Base-by-base conservation (phyloP, 2,113 vertebrate species). In the Aleadryas rufinucha region DNA sequence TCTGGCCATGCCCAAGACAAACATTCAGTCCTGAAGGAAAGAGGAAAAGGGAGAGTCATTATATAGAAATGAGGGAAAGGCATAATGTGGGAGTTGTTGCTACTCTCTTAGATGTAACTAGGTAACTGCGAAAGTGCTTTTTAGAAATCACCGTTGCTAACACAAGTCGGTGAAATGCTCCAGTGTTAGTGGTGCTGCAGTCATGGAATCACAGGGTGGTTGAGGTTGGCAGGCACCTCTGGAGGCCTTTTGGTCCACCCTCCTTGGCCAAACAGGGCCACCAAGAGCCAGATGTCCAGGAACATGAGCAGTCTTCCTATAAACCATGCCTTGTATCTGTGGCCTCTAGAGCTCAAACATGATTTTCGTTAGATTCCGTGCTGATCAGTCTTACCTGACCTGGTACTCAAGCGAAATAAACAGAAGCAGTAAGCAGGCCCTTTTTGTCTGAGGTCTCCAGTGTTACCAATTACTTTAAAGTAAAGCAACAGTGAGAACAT, bases 401-500 rank as follows among this genome's bases (percentile, higher is more conserved):
- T 61, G 53, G 33, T 59, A 44, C 70, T 87, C 45, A 27, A 65
- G 66, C 33, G 54, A 86, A 96, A 79, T 26, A 68, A 90, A 75
- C 66, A 95, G 87, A 72, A 93, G 87, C 63, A 52, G 30, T 59
- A 86, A 81, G 74, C 66, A 77, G 45, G 37, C 42, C 33, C 35
- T 93, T 79, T 79, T 90, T 88, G 68, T 59, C 87, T 88, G 82
- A 93, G 35, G 28, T 77, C 84, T 60, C 54, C 35, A 80, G 12
- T 66, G 42, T 70, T 84, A 63, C 72, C 44, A 87, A 33, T 94
- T 63, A 60, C 59, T 93, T 95, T 45, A 30, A 78, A 78, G 23
- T 11, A 60, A 61, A 78, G 76, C 64, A 83, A 70, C 41, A 93
- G 79, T 90, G 92, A 96, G 95, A 95, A 90, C 85, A 81, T 94